Percentiles rank a stretch among this genome's conserved stretches.
Evolutionary conservation across 2,797 vertebrate genomes (phyloP).

Genomic region (Pelochelys cantorii): DNA sequence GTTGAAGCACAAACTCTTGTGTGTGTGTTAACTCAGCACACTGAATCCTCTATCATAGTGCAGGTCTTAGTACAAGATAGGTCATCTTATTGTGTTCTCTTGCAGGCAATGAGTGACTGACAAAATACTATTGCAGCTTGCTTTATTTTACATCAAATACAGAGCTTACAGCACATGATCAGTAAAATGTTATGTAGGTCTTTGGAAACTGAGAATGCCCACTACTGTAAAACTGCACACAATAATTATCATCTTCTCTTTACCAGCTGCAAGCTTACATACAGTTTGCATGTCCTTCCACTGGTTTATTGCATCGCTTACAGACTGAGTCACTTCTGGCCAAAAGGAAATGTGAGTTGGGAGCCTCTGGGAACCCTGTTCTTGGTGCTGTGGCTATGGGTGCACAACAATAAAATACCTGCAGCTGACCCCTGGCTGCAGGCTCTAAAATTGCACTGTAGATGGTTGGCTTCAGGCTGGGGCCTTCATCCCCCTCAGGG

Average conservation of each 20-base stretch:
- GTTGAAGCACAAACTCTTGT: background rate
- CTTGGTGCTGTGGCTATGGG: background rate
- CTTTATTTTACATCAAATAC: background rate
- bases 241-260: no score
- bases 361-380: background rate
- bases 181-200: background rate
- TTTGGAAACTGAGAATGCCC: background rate
- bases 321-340: background rate
- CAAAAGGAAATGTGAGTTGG: background rate
- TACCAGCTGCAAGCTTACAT: background rate
- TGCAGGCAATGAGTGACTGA: background rate
- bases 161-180: background rate
- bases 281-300: background rate
- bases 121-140: background rate
- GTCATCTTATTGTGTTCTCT: background rate
- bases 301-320: background rate
- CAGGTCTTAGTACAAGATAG: background rate
- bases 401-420: background rate
- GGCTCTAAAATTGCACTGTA: background rate
- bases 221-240: background rate
- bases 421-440: background rate
- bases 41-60: background rate
- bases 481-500: no score
- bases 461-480: background rate
- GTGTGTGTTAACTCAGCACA: background rate